Percentiles rank a stretch among this genome's conserved stretches.
Conservation (phyloP, 2,888 invertebrate species). For the Callinectes sapidus region DNA sequence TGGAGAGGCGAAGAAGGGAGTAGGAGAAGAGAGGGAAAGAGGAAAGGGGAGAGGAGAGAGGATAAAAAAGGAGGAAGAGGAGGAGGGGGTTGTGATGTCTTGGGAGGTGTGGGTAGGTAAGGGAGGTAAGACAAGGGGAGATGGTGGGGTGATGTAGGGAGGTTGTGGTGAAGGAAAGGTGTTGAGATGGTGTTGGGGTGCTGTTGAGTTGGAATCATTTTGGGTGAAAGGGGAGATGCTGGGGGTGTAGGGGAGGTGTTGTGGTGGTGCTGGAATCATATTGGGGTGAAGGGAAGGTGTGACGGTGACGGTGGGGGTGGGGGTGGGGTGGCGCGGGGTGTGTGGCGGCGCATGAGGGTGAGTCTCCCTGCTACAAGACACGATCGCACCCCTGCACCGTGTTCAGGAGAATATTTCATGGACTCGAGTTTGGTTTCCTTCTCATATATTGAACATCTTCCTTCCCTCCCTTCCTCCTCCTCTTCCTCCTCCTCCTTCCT, state of each 20-base stretch:
- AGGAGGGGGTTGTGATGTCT: neutral
- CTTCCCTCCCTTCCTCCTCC: neutral
- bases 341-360: neutral
- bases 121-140: neutral
- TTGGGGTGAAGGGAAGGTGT: neutral
- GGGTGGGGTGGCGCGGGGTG: no score
- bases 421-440: neutral
- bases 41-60: neutral
- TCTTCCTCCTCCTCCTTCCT: neutral
- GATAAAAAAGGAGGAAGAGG: slow-evolving; percentile 1
- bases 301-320: neutral
- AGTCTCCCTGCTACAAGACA: neutral
- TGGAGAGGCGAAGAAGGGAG: neutral
- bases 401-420: neutral
- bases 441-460: neutral
- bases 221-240: neutral
- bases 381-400: neutral
- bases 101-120: no score
- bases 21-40: neutral
- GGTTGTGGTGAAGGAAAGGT: neutral
- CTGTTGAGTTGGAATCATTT: no score
- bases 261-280: neutral
- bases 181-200: neutral
- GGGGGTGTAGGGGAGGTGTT: neutral
- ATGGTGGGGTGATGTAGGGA: neutral